Base-by-base conservation (phyloP, 2,797 vertebrate genomes). In the Diglossa cyanea region DNA sequence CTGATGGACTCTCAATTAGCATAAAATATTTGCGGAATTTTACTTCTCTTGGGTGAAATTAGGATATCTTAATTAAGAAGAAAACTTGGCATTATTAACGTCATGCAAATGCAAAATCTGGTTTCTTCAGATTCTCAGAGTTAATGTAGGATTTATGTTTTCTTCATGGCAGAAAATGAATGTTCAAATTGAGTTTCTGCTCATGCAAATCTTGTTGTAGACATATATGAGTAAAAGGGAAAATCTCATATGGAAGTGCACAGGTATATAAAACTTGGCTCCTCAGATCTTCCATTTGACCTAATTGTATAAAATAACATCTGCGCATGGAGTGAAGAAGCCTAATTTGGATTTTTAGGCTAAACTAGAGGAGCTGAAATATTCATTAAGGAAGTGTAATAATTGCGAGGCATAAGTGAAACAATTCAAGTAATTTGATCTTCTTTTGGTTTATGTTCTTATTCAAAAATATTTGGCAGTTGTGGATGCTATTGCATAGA, bases 1-100 rank as follows among this genome's bases (percentile, higher is more conserved):
- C 88, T 81, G 76, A 70, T 73, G 51, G 85, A 57, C 80, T 62
- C 25, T 91, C 90, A 95, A 87, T 90, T 75, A 91, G 10, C 11
- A 83, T 60, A n/a, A 58, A 81, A 75, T 87, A 18, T 37, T 44
- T 44, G 63, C 11, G 93, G 42, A 79, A 54, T 67, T 88, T 85
- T 30, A 0, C 20, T 86, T 42, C 16, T 62, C 45, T 72, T 62
- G 63, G 60, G 54, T 45, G 42, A 95, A 95, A 91, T 90, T 51
- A 86, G 8, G 37, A 33, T 88, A 72, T 62, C 67, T 72, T 94
- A 91, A 89, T 91, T 77, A 86, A 74, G 45, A 90, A 88, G 60
- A 57, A 93, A 50, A 50, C 33, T 39, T 70, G 28, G 6, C 25
- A 72, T 79, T 90, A 70, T 70, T 86, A 84, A 31, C 5, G 1